Conservation (phyloP, 2,797 vertebrate species). For the Muraenolepis orangiensis region DNA sequence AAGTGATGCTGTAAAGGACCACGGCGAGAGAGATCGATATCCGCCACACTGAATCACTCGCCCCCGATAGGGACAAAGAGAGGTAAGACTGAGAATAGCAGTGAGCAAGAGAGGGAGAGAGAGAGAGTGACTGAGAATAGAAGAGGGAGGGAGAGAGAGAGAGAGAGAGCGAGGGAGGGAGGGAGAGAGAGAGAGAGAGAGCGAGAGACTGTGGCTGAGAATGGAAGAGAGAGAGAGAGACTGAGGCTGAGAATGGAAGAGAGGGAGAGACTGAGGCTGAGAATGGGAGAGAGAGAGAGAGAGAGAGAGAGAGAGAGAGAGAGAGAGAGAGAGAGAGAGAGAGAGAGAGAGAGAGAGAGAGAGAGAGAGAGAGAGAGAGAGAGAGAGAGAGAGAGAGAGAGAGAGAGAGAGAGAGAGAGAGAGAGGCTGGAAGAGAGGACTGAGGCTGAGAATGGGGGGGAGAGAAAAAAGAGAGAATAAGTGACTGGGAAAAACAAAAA, state of each 20-base stretch:
- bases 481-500: too few relatives aligned
- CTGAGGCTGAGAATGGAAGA: conserved; percentile 38
- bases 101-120: not conserved
- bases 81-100: not conserved
- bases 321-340: conserved; percentile 24
- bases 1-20: too few relatives aligned
- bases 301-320: conserved; percentile 34
- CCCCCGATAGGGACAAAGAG: not conserved
- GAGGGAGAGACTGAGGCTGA: conserved; percentile 29
- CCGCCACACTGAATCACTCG: not conserved
- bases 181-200: too few relatives aligned
- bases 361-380: conserved; percentile 32
- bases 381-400: conserved; percentile 31
- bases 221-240: conserved; percentile 19
- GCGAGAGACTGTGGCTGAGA: not conserved
- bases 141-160: not conserved
- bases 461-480: too few relatives aligned
- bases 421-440: conserved; percentile 34
- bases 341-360: conserved; percentile 29
- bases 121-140: not conserved
- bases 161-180: not conserved
- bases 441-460: conserved; percentile 4
- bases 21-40: too few relatives aligned
- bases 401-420: conserved; percentile 25
- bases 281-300: conserved; percentile 47